Evolutionary conservation across 2,797 vertebrate species (phyloP).

Genomic region (Artibeus jamaicensis): DNA sequence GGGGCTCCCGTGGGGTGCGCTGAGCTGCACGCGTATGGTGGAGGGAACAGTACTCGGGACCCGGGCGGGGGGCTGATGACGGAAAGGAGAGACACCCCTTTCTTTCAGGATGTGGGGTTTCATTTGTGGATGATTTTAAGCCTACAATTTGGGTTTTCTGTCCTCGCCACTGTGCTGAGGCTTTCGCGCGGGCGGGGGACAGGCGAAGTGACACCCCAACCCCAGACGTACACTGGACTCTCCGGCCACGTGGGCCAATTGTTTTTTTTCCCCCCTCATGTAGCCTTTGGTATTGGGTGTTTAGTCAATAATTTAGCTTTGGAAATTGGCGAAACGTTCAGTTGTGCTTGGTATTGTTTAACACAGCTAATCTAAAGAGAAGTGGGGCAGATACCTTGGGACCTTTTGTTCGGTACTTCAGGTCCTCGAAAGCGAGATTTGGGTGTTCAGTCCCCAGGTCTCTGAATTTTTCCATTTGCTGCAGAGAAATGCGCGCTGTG

Average conservation of each 20-base stretch:
- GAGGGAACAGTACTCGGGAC: not conserved
- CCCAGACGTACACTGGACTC: not conserved
- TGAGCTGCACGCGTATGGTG: not conserved
- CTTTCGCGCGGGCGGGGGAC: not conserved
- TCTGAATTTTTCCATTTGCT: not conserved
- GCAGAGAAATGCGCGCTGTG: not conserved
- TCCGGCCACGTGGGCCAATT: not conserved
- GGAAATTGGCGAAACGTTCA: not conserved
- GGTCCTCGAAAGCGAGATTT: slow-evolving; percentile 54
- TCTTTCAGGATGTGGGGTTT: not conserved
- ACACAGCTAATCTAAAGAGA: not conserved
- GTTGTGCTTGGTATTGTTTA: not conserved
- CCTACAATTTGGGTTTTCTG: not conserved
- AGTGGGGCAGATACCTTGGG: slow-evolving; percentile 64
- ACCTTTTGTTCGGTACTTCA: slow-evolving; percentile 67
- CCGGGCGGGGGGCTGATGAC: not conserved
- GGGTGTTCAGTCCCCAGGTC: not conserved
- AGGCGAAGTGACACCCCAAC: not conserved
- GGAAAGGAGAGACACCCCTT: not conserved
- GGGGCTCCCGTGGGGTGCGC: not conserved
- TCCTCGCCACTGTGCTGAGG: not conserved
- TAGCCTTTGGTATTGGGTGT: not conserved
- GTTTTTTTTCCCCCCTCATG: not conserved
- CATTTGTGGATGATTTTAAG: not conserved
- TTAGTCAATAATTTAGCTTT: not conserved